Evolutionary conservation across 2,113 vertebrate genomes (phyloP), one percentile per base, ranked within the genome.

Genomic region (Grammomys dolichurus): DNA sequence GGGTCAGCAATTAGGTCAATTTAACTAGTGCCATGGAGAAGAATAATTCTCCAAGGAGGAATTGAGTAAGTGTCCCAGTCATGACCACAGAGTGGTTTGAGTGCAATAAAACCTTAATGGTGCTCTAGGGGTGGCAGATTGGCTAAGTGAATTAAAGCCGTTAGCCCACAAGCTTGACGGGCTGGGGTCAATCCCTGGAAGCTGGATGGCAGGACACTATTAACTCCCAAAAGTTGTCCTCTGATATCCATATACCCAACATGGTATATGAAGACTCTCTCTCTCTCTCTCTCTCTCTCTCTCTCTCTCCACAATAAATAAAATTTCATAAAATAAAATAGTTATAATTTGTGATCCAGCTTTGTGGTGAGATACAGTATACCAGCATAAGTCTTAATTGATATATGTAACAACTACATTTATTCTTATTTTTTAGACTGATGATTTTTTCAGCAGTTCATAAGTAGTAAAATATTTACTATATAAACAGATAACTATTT

Each of bases 381-480:
- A 2, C 70, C 69, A 16, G 1, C 19, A 17, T 48, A 95, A 93
- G 12, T 43, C 19, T 63, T 72, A 69, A 90, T 11, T 92, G 19
- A 46, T 77, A 60, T 14, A 73, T 26, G 6, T 54, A 28, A 20
- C 46, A 58, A 48, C 8, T 88, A 77, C 6, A 60, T 48, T 94
- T 20, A 69, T 0, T 51, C 75, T 75, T 54, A 26, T 36, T 56
- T 56, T 67, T 89, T 72, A 20, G 58, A 28, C 19, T 60, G 51
- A 89, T 31, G 33, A 43, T 36, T 76, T 13, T 19, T 48, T 70
- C 8, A 33, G 40, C 14, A 89, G 24, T 8, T 3, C 9, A 24
- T n/a, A 75, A 94, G 6, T 78, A 91, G 5, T 76, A 84, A 95
- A 28, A 72, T 81, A 93, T 82, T 87, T 63, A 92, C 70, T 87